Conservation (phyloP, 2,113 vertebrate genomes). For the Chloroceryle aenea region DNA sequence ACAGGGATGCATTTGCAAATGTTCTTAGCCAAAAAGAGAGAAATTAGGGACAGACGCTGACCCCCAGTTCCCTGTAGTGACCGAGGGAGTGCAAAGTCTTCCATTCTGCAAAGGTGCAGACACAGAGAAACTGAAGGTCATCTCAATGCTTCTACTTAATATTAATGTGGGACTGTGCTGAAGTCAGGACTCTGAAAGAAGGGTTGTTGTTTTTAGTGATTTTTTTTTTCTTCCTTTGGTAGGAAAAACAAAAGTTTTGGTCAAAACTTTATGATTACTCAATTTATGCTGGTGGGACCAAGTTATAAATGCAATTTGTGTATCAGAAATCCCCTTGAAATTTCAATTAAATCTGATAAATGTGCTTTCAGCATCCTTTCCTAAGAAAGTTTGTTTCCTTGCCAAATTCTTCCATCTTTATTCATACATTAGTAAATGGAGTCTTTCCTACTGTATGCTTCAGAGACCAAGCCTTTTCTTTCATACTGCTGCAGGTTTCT, state of each 20-base stretch:
- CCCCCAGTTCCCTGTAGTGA: background rate
- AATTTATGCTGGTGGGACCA: background rate
- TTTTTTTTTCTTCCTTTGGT: background rate
- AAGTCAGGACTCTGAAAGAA: background rate
- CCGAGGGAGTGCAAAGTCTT: background rate
- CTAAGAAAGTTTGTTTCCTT: background rate
- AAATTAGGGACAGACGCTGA: background rate
- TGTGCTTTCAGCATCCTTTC: background rate
- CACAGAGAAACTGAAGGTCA: rapidly evolving
- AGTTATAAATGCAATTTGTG: background rate
- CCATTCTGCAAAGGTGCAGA: background rate
- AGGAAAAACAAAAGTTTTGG: background rate
- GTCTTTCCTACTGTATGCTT: background rate
- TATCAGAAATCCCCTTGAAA: background rate
- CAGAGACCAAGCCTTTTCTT: background rate
- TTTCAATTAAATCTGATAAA: slow-evolving; percentile 1
- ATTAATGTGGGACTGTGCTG: background rate
- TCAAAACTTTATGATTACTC: background rate
- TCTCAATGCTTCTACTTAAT: background rate
- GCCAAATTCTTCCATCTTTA: background rate
- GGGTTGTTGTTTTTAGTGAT: too few relatives aligned
- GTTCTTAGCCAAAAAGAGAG: background rate
- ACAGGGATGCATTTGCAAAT: background rate
- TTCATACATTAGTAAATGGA: background rate
- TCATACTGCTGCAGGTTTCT: background rate